These are phyloP conservation scores for Parnassius orleans DNA, from an alignment of 2,888 invertebrate species.

Conservation along the genomic window DNA sequence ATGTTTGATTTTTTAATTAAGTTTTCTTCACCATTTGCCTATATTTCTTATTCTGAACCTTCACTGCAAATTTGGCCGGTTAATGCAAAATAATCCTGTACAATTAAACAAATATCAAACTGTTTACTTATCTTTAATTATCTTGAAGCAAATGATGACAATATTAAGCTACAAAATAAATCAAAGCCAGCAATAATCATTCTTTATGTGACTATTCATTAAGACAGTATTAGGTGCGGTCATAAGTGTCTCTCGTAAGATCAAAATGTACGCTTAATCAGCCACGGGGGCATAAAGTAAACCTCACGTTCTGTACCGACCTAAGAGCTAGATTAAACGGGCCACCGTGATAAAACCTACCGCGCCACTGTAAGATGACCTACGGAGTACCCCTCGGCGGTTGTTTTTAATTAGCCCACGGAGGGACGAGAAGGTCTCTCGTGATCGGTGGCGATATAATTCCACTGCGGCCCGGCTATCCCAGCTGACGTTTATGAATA, in stretches of 20 bases:
- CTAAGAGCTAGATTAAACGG: constrained; percentile 77
- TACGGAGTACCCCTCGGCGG: constrained; percentile 28
- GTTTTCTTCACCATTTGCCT: too few species aligned
- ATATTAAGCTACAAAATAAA: constrained; percentile 28
- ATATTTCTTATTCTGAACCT: too few species aligned
- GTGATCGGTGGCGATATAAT: constrained; percentile 58
- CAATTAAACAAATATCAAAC: too few species aligned
- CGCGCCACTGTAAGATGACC: constrained; percentile 49
- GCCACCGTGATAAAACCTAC: constrained; percentile 63
- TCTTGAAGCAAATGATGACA: background rate
- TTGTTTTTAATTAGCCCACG: constrained; percentile 31
- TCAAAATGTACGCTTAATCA: constrained; percentile 43
- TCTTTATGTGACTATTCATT: constrained; percentile 36
- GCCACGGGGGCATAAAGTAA: constrained; percentile 39
- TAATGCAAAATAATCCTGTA: too few species aligned
- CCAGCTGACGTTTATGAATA: constrained; percentile 74
- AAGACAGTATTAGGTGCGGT: constrained; percentile 32
- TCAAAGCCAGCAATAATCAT: constrained; percentile 38
- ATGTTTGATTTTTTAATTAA: too few species aligned
- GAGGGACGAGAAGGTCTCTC: constrained; percentile 41
- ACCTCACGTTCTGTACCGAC: constrained; percentile 49
- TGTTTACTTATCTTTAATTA: too few species aligned
- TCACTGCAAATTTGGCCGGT: too few species aligned
- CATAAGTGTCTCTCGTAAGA: constrained; percentile 41
- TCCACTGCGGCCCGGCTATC: constrained; percentile 62